Evolutionary conservation across 64 coral and sea anemone species (phyloP), one percentile per base, ranked within the genome.

Genomic region (Pocillopora damicornis): DNA sequence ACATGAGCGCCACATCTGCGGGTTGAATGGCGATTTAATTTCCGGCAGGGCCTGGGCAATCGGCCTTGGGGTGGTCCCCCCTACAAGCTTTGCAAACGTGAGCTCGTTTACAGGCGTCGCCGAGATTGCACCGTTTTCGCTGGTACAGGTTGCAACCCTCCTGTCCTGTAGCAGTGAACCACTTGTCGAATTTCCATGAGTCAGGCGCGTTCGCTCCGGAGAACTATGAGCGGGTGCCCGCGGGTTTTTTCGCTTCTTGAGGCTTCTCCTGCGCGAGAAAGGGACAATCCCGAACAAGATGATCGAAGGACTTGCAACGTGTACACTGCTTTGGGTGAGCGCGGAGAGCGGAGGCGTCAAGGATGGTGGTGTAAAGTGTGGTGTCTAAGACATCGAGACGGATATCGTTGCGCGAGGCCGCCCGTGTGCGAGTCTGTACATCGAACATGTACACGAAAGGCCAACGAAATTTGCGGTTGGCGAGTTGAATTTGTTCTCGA

Each of bases 81-180:
- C 86, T 38, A 76, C 71, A 88, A 76, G 58, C 73, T 62, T 88
- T 88, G 86, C 86, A 88, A 35, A 88, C 15, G 74, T 88, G 86
- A 25, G 86, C 59, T 36, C 73, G 57, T 37, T 88, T 88, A 58
- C 86, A 88, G 68, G 51, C 61, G 12, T 73, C 58, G 37, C 74
- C 74, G 74, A 76, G 86, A 57, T 71, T 75, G 58, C 85, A 87
- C 64, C 56, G 25, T 14, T 75, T 75, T 75, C 85, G 67, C 75
- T 75, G 85, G 59, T 87, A 87, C 18, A 87, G 85, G 71, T 87
- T 75, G 72, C 85, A 87, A 20, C 69, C 85, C 75, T 87, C 85
- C 74, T 87, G 45, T 15, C 69, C 85, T 20, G 37, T 57, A 11
- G 68, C 30, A 15, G 86, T 76, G 26, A 76, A 76, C 86, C 73